These are phyloP conservation scores for Caenorhabditis tropicalis DNA, from an alignment of 1,140 invertebrate genomes.

Conservation along the genomic window DNA sequence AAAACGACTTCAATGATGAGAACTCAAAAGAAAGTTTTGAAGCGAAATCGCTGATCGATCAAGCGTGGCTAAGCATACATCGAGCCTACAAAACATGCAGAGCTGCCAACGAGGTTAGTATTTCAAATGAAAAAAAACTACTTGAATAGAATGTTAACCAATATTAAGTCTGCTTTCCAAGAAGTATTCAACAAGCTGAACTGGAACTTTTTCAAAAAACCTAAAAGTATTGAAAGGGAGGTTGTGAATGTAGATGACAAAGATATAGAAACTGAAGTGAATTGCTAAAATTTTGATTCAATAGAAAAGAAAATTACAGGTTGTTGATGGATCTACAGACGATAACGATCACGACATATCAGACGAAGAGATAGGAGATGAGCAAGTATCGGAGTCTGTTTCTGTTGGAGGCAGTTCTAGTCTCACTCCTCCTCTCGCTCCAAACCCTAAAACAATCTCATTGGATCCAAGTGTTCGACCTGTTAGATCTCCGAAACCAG, in stretches of 20 bases:
- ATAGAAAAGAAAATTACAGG: too few species aligned
- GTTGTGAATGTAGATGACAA: neutral
- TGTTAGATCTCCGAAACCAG: neutral
- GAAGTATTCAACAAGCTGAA: neutral
- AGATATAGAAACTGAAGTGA: too few species aligned
- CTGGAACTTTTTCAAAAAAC: constrained; percentile 2
- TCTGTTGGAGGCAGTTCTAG: neutral
- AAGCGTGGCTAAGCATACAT: constrained; percentile 38
- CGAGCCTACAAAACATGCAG: neutral
- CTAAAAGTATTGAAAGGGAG: neutral
- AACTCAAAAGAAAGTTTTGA: neutral
- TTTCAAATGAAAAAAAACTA: neutral
- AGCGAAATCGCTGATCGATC: neutral
- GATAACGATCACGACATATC: neutral
- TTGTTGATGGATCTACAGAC: neutral
- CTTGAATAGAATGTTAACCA: neutral
- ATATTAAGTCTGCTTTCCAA: neutral
- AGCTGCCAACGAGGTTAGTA: neutral
- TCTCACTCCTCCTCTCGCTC: neutral
- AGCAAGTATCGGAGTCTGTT: neutral
- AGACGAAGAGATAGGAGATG: neutral
- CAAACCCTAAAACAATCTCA: neutral
- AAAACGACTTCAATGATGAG: neutral
- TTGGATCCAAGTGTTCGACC: neutral
- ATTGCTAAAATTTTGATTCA: too few species aligned